A percentile compares a stretch with the other conserved stretches of the same genome.
These are phyloP conservation scores for Chitala chitala DNA, from an alignment of 2,113 vertebrate species.

Conservation along the genomic window DNA sequence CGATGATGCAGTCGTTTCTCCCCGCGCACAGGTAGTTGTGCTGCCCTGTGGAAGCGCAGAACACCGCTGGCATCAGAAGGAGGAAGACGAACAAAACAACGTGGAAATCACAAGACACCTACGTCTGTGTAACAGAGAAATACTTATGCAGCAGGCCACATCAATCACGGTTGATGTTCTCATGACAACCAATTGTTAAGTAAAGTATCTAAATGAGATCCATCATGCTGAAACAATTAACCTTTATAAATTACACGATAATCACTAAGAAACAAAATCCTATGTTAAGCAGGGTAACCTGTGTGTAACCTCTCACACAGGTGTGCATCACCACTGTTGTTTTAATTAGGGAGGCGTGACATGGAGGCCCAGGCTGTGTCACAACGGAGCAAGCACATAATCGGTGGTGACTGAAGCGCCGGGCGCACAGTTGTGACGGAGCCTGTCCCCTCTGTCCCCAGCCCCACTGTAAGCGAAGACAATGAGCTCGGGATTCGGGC, in stretches of 20 bases:
- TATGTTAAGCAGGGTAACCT: too few relatives aligned
- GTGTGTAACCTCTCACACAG: too few relatives aligned
- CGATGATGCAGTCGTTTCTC: conserved; percentile 98
- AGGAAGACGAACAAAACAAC: background rate
- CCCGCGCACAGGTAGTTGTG: conserved; percentile 99
- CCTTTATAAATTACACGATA: background rate
- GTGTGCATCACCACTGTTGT: too few relatives aligned
- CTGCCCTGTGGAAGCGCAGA: conserved; percentile 70
- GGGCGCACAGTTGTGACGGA: background rate
- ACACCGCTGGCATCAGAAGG: background rate
- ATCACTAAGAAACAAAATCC: background rate
- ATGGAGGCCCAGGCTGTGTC: too few relatives aligned
- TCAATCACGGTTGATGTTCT: background rate
- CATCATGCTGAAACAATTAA: background rate
- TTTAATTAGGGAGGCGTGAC: too few relatives aligned
- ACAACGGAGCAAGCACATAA: background rate
- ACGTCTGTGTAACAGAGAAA: background rate
- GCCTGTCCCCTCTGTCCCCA: background rate
- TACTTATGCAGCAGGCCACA: too few relatives aligned
- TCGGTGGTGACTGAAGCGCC: background rate
- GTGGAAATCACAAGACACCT: background rate
- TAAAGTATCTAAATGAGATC: background rate
- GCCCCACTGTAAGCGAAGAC: background rate
- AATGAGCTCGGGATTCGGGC: conserved; percentile 11
- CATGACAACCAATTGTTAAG: conserved; percentile 1